Percentiles rank a stretch among this genome's conserved stretches.
These are phyloP conservation scores for Boulengeromyrus knoepffleri DNA, from an alignment of 2,113 vertebrate genomes.

Conservation along the genomic window DNA sequence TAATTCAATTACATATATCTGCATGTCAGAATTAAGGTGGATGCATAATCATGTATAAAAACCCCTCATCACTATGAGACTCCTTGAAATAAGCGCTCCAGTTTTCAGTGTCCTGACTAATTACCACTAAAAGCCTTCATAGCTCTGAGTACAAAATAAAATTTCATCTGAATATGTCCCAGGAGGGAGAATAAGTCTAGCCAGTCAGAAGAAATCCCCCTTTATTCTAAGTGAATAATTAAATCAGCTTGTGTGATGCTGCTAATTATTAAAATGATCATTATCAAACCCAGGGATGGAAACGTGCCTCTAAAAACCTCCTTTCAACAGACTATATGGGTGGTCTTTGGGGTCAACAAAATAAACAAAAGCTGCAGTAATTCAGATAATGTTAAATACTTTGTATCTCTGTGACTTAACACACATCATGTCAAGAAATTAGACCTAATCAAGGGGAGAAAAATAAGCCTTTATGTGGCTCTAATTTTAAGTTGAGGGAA, in stretches of 20 bases:
- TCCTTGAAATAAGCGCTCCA: neutral
- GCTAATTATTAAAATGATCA: neutral
- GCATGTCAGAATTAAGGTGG: neutral
- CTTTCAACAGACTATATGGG: constrained; percentile 30
- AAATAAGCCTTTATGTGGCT: neutral
- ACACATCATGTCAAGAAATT: constrained; percentile 22
- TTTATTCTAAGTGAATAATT: neutral
- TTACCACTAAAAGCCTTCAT: neutral
- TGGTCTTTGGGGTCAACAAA: constrained; percentile 26
- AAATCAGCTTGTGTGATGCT: neutral
- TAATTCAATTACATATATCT: neutral
- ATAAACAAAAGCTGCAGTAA: constrained; percentile 33
- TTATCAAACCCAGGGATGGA: neutral
- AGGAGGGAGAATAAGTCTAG: neutral
- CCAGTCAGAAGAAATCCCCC: neutral
- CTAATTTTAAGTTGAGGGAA: neutral
- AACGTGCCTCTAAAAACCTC: constrained; percentile 8
- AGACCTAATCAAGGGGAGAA: constrained; percentile 4
- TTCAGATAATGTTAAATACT: constrained; percentile 24
- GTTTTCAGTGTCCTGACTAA: neutral
- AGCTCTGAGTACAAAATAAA: neutral
- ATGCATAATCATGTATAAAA: neutral
- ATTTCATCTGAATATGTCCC: constrained; percentile 15
- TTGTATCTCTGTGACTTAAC: constrained; percentile 25
- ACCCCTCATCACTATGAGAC: neutral